Percentiles rank a stretch among this genome's conserved stretches.
Conservation (phyloP, 2,888 invertebrate genomes). For the Drosophila cracens region DNA sequence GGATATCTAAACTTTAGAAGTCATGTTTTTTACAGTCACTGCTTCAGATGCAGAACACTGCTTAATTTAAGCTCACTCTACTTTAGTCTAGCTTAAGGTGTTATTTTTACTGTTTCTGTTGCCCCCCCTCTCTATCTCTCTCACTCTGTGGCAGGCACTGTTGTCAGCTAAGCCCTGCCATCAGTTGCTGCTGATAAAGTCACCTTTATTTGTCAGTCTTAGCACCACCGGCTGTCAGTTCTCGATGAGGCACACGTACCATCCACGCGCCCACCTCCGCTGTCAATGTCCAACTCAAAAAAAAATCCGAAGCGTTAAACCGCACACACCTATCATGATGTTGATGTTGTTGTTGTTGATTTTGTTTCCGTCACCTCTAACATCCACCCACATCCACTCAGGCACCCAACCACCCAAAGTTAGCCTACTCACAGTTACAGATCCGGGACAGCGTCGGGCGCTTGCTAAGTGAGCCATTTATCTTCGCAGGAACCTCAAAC, state of each 20-base stretch:
- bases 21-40: background rate
- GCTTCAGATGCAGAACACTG: background rate
- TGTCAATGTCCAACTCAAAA: constrained; percentile 39
- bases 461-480: constrained; percentile 84
- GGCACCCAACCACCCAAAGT: constrained; percentile 2
- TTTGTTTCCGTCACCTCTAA: constrained; percentile 56
- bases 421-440: constrained; percentile 23
- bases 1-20: background rate
- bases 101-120: background rate
- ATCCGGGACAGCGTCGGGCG: constrained; percentile 26
- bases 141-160: background rate
- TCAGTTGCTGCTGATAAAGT: constrained; percentile 72
- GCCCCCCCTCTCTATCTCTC: background rate
- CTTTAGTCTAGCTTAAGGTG: constrained; percentile 14
- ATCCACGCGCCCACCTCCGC: constrained; percentile 40
- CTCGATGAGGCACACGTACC: constrained; percentile 59
- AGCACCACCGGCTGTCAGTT: constrained; percentile 56
- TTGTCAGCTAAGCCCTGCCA: constrained; percentile 55
- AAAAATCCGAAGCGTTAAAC: constrained; percentile 68
- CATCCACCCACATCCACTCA: constrained; percentile 29
- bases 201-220: constrained; percentile 79
- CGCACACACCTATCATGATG: constrained; percentile 77
- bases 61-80: constrained; percentile 1
- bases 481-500: constrained; percentile 82
- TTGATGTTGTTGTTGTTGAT: constrained; percentile 21